These are phyloP conservation scores for Spicauda simplicius DNA, from an alignment of 2,888 invertebrate species.

Conservation along the genomic window DNA sequence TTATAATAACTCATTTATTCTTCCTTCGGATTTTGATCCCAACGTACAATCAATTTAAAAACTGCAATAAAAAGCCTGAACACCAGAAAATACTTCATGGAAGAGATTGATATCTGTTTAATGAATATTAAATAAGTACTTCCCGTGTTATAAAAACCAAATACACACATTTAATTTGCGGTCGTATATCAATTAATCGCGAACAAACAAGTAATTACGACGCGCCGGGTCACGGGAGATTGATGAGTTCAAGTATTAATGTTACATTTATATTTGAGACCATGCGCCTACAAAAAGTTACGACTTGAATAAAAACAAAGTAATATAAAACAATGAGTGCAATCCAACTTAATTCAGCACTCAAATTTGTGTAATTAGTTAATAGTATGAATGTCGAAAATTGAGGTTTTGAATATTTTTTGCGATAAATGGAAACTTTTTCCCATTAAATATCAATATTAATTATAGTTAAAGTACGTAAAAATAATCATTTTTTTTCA, in stretches of 20 bases:
- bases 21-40: constrained; percentile 8
- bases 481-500: too few relatives aligned
- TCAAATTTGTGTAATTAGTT: too few relatives aligned
- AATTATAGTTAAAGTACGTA: too few relatives aligned
- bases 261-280: constrained; percentile 32
- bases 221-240: constrained; percentile 46
- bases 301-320: background rate
- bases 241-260: constrained; percentile 33
- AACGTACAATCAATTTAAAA: background rate
- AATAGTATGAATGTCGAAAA: too few relatives aligned
- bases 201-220: constrained; percentile 63
- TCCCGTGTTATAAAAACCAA: constrained; percentile 4
- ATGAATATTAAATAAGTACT: constrained; percentile 27
- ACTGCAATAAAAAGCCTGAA: background rate
- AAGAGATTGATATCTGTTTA: constrained; percentile 22
- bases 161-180: constrained; percentile 15
- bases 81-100: background rate
- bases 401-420: too few relatives aligned
- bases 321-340: background rate
- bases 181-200: constrained; percentile 61
- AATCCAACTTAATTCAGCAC: background rate
- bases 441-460: too few relatives aligned
- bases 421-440: too few relatives aligned
- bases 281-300: constrained; percentile 8
- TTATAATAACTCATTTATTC: background rate